Evolutionary conservation across 2,797 vertebrate genomes (phyloP).

Genomic region (Psittacula derbiana): DNA sequence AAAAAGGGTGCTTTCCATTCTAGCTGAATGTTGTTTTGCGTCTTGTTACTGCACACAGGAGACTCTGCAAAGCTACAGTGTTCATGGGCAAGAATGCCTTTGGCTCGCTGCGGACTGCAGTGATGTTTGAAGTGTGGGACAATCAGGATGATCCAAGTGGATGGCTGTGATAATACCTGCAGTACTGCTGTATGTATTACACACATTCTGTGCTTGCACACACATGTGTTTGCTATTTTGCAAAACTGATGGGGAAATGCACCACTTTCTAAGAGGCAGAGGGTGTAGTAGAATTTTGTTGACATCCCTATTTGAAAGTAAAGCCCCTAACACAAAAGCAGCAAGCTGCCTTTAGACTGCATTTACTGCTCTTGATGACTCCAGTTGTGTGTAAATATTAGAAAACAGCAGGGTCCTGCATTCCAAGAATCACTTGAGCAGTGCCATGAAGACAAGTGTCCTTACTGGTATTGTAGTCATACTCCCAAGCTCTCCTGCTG

Average conservation of each 20-base stretch:
- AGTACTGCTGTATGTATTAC: background rate
- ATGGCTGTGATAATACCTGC: background rate
- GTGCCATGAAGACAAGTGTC: slow-evolving; percentile 89
- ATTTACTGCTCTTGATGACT: slow-evolving; percentile 84
- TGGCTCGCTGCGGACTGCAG: background rate
- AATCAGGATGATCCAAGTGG: background rate
- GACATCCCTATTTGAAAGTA: slow-evolving; percentile 70
- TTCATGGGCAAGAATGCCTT: background rate
- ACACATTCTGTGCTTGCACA: background rate
- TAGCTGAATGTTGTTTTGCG: background rate
- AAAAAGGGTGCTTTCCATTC: background rate
- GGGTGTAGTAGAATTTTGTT: slow-evolving; percentile 25
- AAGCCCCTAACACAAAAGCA: slow-evolving; percentile 75
- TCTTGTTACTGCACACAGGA: background rate
- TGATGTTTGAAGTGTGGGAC: background rate
- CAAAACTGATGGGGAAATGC: background rate
- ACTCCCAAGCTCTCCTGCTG: slow-evolving; percentile 89
- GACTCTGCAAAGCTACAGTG: background rate
- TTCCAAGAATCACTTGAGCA: slow-evolving; percentile 91
- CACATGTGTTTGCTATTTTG: background rate
- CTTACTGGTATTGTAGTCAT: slow-evolving; percentile 94
- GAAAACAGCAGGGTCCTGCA: slow-evolving; percentile 93
- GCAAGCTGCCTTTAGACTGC: slow-evolving; percentile 76
- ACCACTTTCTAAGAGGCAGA: background rate
- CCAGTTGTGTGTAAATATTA: slow-evolving; percentile 99